Evolutionary conservation across 2,113 vertebrate species (phyloP).

Genomic region (Grammomys dolichurus): DNA sequence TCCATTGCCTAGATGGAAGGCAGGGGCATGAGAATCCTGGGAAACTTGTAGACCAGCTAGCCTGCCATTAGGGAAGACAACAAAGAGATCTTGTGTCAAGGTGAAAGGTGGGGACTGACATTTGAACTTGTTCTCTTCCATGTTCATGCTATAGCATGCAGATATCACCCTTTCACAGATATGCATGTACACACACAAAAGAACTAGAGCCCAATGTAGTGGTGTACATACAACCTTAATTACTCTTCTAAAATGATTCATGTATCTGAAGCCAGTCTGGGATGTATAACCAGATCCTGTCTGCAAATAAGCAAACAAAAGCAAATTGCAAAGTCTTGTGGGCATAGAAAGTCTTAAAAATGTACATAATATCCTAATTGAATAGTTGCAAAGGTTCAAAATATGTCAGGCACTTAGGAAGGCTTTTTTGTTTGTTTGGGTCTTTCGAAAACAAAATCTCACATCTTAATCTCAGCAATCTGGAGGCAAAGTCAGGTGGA

Average conservation of each 20-base stretch:
- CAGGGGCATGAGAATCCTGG: neutral
- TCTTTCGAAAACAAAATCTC: neutral
- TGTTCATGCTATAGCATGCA: neutral
- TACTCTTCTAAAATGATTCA: neutral
- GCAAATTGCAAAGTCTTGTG: slow-evolving; percentile 40
- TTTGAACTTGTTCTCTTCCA: neutral
- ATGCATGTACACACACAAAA: neutral
- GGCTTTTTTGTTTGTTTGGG: neutral
- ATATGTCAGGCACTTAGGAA: neutral
- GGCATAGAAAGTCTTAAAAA: neutral
- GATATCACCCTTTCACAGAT: neutral
- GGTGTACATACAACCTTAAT: neutral
- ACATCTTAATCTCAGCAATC: neutral
- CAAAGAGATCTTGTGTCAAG: neutral
- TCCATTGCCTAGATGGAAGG: neutral
- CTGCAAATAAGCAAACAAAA: slow-evolving; percentile 30
- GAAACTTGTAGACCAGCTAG: neutral
- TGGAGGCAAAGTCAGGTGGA: neutral
- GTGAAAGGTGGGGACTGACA: neutral
- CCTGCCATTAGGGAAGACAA: neutral
- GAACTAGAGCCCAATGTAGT: neutral
- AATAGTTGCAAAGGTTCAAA: neutral
- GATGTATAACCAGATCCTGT: neutral
- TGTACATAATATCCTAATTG: neutral
- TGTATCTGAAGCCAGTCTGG: neutral